Evolutionary conservation across 2,888 invertebrate genomes (phyloP).

Genomic region (Helicoverpa assulta): DNA sequence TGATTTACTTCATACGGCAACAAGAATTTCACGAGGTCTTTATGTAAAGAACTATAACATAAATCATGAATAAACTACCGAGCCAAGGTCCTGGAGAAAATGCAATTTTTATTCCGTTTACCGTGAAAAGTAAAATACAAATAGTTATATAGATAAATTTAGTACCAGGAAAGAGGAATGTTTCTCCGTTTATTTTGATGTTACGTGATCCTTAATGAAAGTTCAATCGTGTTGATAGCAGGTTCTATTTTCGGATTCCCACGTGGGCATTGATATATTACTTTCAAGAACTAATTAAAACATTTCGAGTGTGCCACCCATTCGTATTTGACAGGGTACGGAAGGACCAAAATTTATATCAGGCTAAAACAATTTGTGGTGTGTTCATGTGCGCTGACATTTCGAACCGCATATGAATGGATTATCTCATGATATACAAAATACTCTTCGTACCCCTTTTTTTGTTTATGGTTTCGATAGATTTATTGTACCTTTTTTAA

Average conservation of each 20-base stretch:
- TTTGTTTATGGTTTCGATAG: conserved; percentile 48
- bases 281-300: conserved; percentile 55
- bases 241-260: neutral
- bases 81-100: conserved; percentile 1
- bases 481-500: conserved; percentile 49
- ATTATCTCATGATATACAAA: conserved; percentile 28
- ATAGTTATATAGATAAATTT: neutral
- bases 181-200: neutral
- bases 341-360: conserved; percentile 53
- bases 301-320: conserved; percentile 42
- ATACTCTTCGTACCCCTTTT: conserved; percentile 39
- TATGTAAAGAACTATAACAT: conserved; percentile 25
- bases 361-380: conserved; percentile 63
- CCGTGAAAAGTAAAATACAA: conserved; percentile 1
- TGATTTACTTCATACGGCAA: conserved; percentile 21
- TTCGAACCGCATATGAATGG: conserved; percentile 58
- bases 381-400: conserved; percentile 57
- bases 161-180: neutral
- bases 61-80: conserved; percentile 21
- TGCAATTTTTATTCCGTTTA: conserved; percentile 18
- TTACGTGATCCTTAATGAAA: neutral
- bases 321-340: conserved; percentile 36
- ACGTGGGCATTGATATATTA: conserved; percentile 39
- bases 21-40: conserved; percentile 33
- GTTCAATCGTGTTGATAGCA: conserved; percentile 5